Base-by-base conservation (phyloP, 2,888 invertebrate species). In the Nematopogon swammerdamellus region DNA sequence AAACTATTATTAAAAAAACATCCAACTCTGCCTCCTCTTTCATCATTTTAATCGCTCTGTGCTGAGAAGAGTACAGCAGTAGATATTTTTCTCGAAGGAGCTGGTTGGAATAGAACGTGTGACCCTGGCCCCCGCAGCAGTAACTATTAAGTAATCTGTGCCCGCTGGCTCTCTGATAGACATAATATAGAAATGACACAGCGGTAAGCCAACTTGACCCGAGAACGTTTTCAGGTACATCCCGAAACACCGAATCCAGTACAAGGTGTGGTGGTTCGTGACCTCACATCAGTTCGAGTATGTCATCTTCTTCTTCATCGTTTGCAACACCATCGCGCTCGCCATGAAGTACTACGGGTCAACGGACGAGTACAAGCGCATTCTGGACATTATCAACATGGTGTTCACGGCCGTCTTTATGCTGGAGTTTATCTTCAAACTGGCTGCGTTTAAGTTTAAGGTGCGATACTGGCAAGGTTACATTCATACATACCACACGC, bases 211-310 rank as follows among this genome's bases (percentile, higher is more conserved):
- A 25, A 8, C 4, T 6, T 25, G 25, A 25, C 4, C 25, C 25
- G 25, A 25, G 8, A n/a, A n/a, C n/a, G n/a, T 25, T 55, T 57
- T 1, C 58, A 80, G 99, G 56, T 99, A 99, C 82, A 99, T 99
- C 80, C 99, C 99, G 54, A 97, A 98, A 70, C 96, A 96, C 70
- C 88, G 96, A 51, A 91, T 97, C 65, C 97, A 98, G 72, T 95
- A 95, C 67, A 85, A 85, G 58, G 83, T 99, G 6, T 99, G 99
- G 99, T 98, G 97, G 97, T 95, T 99, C 65, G 98, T 99, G 53
- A 99, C 99, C 50, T 99, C 99, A 50, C 91, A 94, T 64, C 91
- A 94, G 3, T 99, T 99, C 71, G 99, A 99, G 69, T 99, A 97
- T 68, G 90, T 92, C 53, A 98, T 99, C 63, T 99, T 99, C 74